Evolutionary conservation across 37 sponge, comb jelly and placozoan species (phyloP).

Genomic region (Oscarella lobularis): DNA sequence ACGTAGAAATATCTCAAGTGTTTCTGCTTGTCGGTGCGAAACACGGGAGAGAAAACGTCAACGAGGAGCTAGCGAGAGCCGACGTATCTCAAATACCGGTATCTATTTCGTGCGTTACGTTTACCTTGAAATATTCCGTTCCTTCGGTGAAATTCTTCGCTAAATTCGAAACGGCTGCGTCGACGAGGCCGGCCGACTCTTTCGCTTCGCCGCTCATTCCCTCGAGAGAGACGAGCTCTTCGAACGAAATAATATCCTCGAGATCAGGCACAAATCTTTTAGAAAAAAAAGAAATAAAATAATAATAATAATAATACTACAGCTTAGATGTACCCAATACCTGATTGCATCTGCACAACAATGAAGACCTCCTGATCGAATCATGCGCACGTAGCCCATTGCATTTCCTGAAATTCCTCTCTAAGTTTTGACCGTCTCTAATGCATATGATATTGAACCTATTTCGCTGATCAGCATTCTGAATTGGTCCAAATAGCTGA

Average conservation of each 20-base stretch:
- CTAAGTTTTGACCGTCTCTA: too few relatives aligned
- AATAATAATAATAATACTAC: neutral
- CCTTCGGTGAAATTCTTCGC: conserved; percentile 93
- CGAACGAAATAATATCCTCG: conserved; percentile 85
- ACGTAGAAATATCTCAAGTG: conserved; percentile 94
- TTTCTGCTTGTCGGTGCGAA: conserved; percentile 74
- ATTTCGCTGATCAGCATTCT: conserved; percentile 87
- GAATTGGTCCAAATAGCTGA: conserved; percentile 93
- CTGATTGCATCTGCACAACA: conserved; percentile 88
- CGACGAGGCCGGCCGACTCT: conserved; percentile 34
- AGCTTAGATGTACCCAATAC: too few relatives aligned
- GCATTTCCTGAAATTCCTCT: conserved; percentile 97
- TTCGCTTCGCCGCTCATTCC: conserved; percentile 38
- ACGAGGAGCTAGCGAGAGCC: conserved; percentile 56
- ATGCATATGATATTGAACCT: conserved; percentile 51
- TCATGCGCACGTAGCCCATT: conserved; percentile 99
- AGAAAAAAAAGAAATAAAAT: neutral
- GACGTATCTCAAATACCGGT: neutral
- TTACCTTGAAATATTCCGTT: conserved; percentile 92
- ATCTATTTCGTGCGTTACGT: neutral
- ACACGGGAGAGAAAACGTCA: conserved; percentile 78
- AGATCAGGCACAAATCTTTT: conserved; percentile 87
- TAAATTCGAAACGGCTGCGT: conserved; percentile 68
- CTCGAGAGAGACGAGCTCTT: conserved; percentile 47
- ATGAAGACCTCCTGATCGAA: conserved; percentile 92